Evolutionary conservation across 2,888 invertebrate species (phyloP).

Genomic region (Entomobrya multifasciata): DNA sequence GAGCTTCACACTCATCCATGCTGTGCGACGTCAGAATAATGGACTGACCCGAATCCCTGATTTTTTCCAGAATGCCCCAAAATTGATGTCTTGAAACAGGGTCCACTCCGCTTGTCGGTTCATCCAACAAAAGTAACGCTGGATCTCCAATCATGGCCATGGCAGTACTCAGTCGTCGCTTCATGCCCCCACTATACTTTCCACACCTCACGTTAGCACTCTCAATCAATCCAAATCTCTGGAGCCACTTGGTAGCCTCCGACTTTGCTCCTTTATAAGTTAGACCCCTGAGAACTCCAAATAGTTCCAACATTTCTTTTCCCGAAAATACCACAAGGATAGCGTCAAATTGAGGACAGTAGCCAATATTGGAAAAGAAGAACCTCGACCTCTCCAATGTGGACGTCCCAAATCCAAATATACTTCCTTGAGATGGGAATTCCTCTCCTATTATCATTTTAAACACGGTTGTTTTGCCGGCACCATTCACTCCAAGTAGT

Average conservation of each 20-base stretch:
- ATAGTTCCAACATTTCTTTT: constrained; percentile 87
- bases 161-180: constrained; percentile 89
- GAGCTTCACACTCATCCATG: constrained; percentile 93
- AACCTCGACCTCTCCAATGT: not conserved
- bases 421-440: constrained; percentile 81
- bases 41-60: constrained; percentile 84
- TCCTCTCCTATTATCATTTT: constrained; percentile 83
- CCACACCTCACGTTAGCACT: constrained; percentile 74
- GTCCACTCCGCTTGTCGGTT: constrained; percentile 84
- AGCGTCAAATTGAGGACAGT: constrained; percentile 95
- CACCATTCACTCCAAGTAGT: constrained; percentile 81
- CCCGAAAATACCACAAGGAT: constrained; percentile 90
- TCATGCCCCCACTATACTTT: constrained; percentile 88
- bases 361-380: constrained; percentile 89
- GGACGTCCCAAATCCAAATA: constrained; percentile 76
- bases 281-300: constrained; percentile 89
- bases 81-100: constrained; percentile 86
- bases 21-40: constrained; percentile 88
- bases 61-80: too few species aligned
- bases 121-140: constrained; percentile 87
- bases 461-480: constrained; percentile 84
- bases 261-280: constrained; percentile 80
- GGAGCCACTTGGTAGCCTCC: constrained; percentile 73
- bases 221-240: constrained; percentile 72
- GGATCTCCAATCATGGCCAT: constrained; percentile 88